Evolutionary conservation across 2,113 vertebrate species (phyloP), one percentile per base, ranked within the genome.

Genomic region (Murina feae): DNA sequence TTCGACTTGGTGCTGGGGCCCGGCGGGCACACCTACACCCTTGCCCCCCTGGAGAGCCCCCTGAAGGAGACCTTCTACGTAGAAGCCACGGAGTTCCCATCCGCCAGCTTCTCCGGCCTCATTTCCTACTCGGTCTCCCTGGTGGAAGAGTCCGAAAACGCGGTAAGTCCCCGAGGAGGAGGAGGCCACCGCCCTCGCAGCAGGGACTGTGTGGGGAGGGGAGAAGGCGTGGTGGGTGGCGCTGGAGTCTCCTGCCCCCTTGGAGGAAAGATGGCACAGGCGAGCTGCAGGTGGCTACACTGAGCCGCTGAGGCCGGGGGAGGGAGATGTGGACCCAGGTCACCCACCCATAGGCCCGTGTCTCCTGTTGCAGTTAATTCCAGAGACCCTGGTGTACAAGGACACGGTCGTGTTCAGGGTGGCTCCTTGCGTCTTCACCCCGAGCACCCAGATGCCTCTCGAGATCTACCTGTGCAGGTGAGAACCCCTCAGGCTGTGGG

Each of bases 341-440:
- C 3, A 0, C 20, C 4, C 3, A 0, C 20, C 4, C 4, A 44
- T 0, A 0, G 68, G 20, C 12, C 53, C 35, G 1, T 3, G 9
- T 44, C 18, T 1, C 0, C 0, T 3, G 0, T 2, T 0, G 0
- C 97, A 99, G 99, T 96, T 28, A 0, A 35, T 98, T 12, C 98
- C 98, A 1, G 98, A 99, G 93, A 98, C 97, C 0, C 98, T 99
- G 0, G 98, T 99, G 66, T 99, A 99, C 97, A 99, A 98, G 0
- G 99, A 99, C 96, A 97, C 95, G 0, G 98, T 99, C 0, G 92
- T 99, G 23, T 99, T 99, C 97, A 98, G 98, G 0, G 96, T 99
- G n/a, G 98, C 99, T 0, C 99, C 99, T 0, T 99, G 99, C 98
- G 99, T 99, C 97, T 99, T 99, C 98, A 99, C 98, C 0, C 99